Evolutionary conservation across 1,140 invertebrate species (phyloP).

Genomic region (Cydia splendana): DNA sequence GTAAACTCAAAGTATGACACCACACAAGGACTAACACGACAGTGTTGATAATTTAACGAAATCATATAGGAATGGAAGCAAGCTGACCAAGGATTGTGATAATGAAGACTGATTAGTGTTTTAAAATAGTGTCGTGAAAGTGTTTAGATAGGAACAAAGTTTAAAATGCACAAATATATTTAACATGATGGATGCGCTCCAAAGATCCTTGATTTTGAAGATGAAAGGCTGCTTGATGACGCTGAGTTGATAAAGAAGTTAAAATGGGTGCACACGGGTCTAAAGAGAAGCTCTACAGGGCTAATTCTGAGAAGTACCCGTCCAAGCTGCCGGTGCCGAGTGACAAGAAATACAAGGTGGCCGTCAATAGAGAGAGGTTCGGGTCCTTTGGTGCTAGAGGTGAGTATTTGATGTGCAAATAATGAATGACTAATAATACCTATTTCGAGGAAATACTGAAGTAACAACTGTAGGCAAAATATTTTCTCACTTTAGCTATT

Average conservation of each 20-base stretch:
- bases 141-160: constrained; percentile 44
- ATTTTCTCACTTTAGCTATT: not conserved
- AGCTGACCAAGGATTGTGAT: constrained; percentile 32
- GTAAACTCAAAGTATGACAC: constrained; percentile 44
- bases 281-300: constrained; percentile 84
- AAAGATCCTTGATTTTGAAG: constrained; percentile 53
- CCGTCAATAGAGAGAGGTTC: constrained; percentile 80
- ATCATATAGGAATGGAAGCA: constrained; percentile 22
- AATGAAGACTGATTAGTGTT: constrained; percentile 35
- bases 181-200: constrained; percentile 36
- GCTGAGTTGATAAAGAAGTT: not conserved
- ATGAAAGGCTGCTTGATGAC: constrained; percentile 47
- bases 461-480: not conserved
- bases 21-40: not conserved
- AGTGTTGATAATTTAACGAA: not conserved
- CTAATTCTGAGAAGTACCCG: constrained; percentile 80
- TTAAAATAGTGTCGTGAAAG: constrained; percentile 47
- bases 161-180: constrained; percentile 39
- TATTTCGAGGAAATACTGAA: not conserved
- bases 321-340: constrained; percentile 74
- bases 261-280: constrained; percentile 86
- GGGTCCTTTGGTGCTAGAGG: constrained; percentile 81
- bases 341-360: constrained; percentile 77
- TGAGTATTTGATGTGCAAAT: constrained; percentile 47
- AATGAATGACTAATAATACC: not conserved